Evolutionary conservation across 2,113 vertebrate species (phyloP), one percentile per base, ranked within the genome.

Genomic region (Ailurus styani): DNA sequence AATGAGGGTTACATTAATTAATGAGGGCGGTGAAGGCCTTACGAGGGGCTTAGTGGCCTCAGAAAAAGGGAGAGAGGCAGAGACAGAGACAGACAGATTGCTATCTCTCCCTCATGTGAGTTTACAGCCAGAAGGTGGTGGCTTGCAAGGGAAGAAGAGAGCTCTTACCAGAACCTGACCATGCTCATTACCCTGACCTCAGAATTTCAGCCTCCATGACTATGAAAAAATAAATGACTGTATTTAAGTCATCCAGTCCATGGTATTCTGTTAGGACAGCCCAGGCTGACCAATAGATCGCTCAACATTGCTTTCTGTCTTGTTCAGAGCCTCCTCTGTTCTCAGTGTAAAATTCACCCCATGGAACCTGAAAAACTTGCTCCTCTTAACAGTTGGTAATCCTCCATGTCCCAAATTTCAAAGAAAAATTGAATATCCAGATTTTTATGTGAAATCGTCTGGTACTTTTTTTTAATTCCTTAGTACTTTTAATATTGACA

Each of bases 401-500:
- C 7, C 14, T 84, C 1, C 50, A 21, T 54, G 15, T 34, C 18
- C 37, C 40, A 45, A 20, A 66, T 88, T 96, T 73, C 42, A 20
- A 93, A 91, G 57, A 90, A 29, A 86, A 95, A 45, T 10, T 91
- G 40, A 66, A 68, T 34, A 72, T 75, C 2, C 25, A 97, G 10
- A 75, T 50, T 91, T 93, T 91, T 91, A 64, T 54, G 68, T 42
- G 25, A 78, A 78, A 84, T 78, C 54, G 6, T 10, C 14, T 34
- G 31, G 62, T 3, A 66, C 62, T 34, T 64, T 34, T 66, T 66
- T 66, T 34, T 34, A 66, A n/a, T 68, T 68, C 31, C 64, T 7
- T 68, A 84, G 12, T 60, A 54, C 18, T 75, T 88, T 85, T 64
- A 64, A 45, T 85, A 91, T 12, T 40, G 15, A 78, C 4, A 10